Evolutionary conservation across 1,140 invertebrate genomes (phyloP), one percentile per base, ranked within the genome.

Genomic region (Vollenhovia emeryi): DNA sequence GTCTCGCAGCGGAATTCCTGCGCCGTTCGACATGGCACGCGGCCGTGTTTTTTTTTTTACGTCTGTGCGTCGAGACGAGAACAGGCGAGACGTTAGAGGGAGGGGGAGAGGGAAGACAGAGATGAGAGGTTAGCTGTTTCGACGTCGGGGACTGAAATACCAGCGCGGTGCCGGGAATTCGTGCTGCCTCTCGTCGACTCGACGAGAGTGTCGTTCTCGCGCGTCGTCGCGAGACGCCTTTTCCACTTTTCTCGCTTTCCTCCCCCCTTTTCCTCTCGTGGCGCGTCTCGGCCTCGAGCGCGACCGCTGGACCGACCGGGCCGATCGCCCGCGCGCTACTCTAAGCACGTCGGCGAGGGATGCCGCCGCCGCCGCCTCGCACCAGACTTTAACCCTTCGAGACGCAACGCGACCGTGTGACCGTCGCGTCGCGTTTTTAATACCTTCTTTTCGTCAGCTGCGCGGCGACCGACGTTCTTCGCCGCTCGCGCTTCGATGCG

Each of bases 141-240:
- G 57, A 89, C 80, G 86, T 89, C 88, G 83, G 86, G 68, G 62
- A 90, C 86, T 89, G 89, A 90, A 90, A 90, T 90, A 90, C 74
- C 73, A 89, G 48, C 73, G 43, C 73, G 43, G 48, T 83, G 76
- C 62, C n/a, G 69, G 80, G 62, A 71, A 82, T 89, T 62, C 79
- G 62, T 36, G 43, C 52, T 43, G 84, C 57, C 74, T 64, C 74
- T 36, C 55, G 66, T 69, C 76, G 74, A n/a, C 48, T 50, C 78
- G 64, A 24, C 69, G 82, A 83, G 76, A 88, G 15, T 83, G 33
- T 15, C 21, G 43, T 60, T 69, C 66, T 87, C 52, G 8, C 45
- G 24, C 66, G n/a, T n/a, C n/a, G n/a, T n/a, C n/a, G n/a, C n/a
- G n/a, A 64, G 45, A 59, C 57, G 27, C 59, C 80, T 86, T 87